Evolutionary conservation across 2,888 invertebrate species (phyloP), one percentile per base, ranked within the genome.

Genomic region (Altica lythri): DNA sequence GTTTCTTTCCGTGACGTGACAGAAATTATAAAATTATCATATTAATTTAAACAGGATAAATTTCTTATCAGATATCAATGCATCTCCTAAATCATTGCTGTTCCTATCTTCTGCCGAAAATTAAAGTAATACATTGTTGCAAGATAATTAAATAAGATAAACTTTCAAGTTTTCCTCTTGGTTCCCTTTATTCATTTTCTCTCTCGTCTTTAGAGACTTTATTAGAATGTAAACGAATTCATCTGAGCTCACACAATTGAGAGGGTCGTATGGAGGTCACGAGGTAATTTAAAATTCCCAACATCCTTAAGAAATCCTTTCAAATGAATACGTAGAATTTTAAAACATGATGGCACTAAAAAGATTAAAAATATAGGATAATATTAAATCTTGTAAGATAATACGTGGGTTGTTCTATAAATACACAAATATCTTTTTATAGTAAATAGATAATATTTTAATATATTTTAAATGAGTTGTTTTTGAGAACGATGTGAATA

Each of bases 61-160:
- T n/a, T n/a, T n/a, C n/a, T n/a, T n/a, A n/a, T n/a, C n/a, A n/a
- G n/a, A n/a, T n/a, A n/a, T n/a, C n/a, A n/a, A n/a, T n/a, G n/a
- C n/a, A n/a, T n/a, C n/a, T n/a, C 27, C 30, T 30, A 30, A 30
- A 12, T 30, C 30, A 13, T 12, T n/a, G 9, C 38, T 12, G 38
- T 38, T 18, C 19, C 19, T 38, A 18, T 12, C 8, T 22, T 19
- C 38, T 19, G 19, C 19, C 17, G 9, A 45, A 45, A 18, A 22
- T 34, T 22, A 45, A 19, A 32, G 18, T 32, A 45, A 45, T 18
- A 45, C 47, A 37, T 47, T 47, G 47, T 37, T 47, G 47, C 47
- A 37, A 37, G 47, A 47, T 47, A 47, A 47, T 47, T 47, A 47
- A 47, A 47, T 47, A 47, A 37, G 47, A 47, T 47, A 47, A 47